Base-by-base conservation (phyloP, 2,888 invertebrate species). In the Steinernema carpocapsae region DNA sequence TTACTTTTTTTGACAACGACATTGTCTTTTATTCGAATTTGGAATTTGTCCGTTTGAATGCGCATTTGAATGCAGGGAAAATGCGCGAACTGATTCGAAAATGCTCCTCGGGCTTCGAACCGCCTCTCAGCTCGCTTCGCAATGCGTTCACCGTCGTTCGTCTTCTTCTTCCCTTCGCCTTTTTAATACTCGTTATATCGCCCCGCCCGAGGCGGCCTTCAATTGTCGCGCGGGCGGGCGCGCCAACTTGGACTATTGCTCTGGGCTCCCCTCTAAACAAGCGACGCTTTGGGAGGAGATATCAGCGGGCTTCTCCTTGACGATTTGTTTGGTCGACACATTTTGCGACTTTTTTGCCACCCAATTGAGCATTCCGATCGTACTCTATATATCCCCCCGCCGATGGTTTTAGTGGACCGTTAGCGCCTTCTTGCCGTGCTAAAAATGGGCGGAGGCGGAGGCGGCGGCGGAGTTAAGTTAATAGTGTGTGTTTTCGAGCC, bases 281-380 rank as follows among this genome's bases (percentile, higher is more conserved):
- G n/a, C n/a, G n/a, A n/a, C n/a, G n/a, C n/a, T n/a, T n/a, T n/a
- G n/a, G n/a, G n/a, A n/a, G n/a, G n/a, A n/a, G n/a, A n/a, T n/a
- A n/a, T n/a, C n/a, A n/a, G n/a, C n/a, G n/a, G 56, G 26, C 56
- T 22, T 56, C 26, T 22, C 24, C 56, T 56, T 56, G 10, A 26
- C 17, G 24, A 56, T 14, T 24, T 14, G 56, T 26, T 56, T 51
- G 6, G 51, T 12, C 51, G 51, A 24, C 56, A 56, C 7, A 56
- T 56, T 56, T 22, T 26, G 56, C 56, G 56, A 56, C 26, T 48
- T 56, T 56, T 56, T 56, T 56, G 56, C 26, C 56, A 24, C 19
- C 64, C 64, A 29, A 64, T 64, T 64, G 64, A 64, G 64, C 64
- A 64, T 64, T 64, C 64, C 64, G 64, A 64, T 29, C n/a, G 64